Base-by-base conservation (phyloP, 2,113 vertebrate genomes). In the Chinchilla lanigera region DNA sequence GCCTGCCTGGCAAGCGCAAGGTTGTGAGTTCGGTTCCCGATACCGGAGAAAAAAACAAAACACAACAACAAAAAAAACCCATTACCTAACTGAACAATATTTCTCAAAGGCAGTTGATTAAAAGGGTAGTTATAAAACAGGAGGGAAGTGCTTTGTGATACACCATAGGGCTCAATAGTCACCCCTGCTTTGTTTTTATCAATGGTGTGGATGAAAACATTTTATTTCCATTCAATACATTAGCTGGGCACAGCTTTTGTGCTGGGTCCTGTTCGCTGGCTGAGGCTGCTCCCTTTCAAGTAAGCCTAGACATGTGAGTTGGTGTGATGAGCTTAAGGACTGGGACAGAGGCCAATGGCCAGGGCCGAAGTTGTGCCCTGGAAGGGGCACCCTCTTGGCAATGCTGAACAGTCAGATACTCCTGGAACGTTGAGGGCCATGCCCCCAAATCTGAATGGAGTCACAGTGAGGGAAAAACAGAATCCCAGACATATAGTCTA, bases 101-200 rank as follows among this genome's bases (percentile, higher is more conserved):
- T 89, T 7, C 47, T 92, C 67, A 71, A 96, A 93, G 54, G 26
- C 35, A 65, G 35, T 22, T 95, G 73, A 78, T 95, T 94, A 58
- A 82, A 92, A 86, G 73, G 41, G 69, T 12, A 35, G 52, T 58
- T 69, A 75, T 78, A 61, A 94, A 89, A 58, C n/a, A 71, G 20
- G 65, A 86, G 17, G 17, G 33, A 82, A 56, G 35, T 54, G 69
- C 83, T 82, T 88, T 41, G 35, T 28, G 30, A 87, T 35, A 30
- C 17, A 19, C 9, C 50, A 30, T 11, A 5, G 24, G 22, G 50
- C 12, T 60, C 16, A 2, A 1, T 44, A 17, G 13, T 75, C 71
- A 24, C 5, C 7, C 19, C 52, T 33, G 61, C 86, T 47, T 56
- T 16, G 9, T 73, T 83, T 71, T 90, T 69, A 52, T 71, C 54